Base-by-base conservation (phyloP, 2,113 vertebrate genomes). In the Charadrius vociferus region DNA sequence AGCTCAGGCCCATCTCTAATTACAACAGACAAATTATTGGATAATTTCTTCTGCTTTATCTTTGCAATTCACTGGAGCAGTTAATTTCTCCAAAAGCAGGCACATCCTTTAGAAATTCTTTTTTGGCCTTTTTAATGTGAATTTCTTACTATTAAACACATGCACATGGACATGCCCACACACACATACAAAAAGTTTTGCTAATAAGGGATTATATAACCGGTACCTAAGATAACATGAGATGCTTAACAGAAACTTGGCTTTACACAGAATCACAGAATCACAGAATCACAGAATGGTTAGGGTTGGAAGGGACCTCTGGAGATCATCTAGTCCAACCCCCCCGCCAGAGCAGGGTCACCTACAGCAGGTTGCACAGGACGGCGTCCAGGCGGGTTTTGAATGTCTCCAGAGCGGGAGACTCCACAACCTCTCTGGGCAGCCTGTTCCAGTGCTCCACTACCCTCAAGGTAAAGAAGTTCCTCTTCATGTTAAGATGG, bases 1-100 rank as follows among this genome's bases (percentile, higher is more conserved):
- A 94, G 43, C 72, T 96, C 47, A 14, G 50, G 53, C 90, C 91
- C 93, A 96, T 93, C 86, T 96, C 92, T 97, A 98, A 96, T 97
- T 98, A 95, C 95, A 97, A 93, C 43, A 95, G 97, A 98, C 95
- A 94, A 96, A 98, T 98, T 98, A 98, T 98, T 98, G 95, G 97
- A 98, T 98, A 97, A 98, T 98, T 98, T 98, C 97, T 97, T 98
- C 96, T 97, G 94, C 93, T 98, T 98, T 98, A 98, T 98, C 98
- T 97, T 98, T 96, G 84, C 97, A 98, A 98, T 98, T 98, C 98
- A 98, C 88, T 98, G 97, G 91, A 98, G 97, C 97, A 98, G 95
- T 96, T 98, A 98, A 98, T 98, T 98, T 96, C 86, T 97, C 81
- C 95, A 97, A 98, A 98, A 98, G 93, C 91, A 97, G 71, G 92